Evolutionary conservation across 1,140 invertebrate species (phyloP).

Genomic region (Daktulosphaira vitifoliae): DNA sequence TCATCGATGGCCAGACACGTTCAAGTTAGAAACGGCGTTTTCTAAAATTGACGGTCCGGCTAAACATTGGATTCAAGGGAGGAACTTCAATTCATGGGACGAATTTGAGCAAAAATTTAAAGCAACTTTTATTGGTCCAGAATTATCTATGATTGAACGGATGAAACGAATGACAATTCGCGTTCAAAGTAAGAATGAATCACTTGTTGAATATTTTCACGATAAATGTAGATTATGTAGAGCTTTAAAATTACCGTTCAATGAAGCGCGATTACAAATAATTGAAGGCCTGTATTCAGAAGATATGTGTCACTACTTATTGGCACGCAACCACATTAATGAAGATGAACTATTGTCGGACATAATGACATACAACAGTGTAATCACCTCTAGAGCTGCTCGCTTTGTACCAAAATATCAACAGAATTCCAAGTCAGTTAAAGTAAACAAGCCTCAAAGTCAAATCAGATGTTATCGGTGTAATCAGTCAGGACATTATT

Average conservation of each 20-base stretch:
- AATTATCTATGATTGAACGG: background rate
- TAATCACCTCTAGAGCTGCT: no score
- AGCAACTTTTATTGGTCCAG: background rate
- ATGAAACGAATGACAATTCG: background rate
- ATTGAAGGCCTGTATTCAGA: background rate
- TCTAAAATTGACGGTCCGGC: background rate
- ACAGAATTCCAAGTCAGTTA: no score
- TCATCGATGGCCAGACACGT: background rate
- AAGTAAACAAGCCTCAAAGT: no score
- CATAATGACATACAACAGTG: no score
- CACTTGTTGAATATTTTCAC: no score
- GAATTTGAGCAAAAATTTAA: background rate
- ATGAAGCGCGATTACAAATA: background rate
- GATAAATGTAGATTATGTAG: background rate
- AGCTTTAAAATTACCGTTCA: background rate
- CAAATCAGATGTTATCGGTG: no score
- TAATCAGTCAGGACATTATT: no score
- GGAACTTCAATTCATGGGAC: background rate
- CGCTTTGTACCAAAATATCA: no score
- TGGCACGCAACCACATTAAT: no score
- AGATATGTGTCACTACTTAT: background rate
- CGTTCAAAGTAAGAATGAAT: background rate
- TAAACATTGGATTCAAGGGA: background rate
- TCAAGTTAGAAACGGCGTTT: no score
- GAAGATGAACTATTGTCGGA: no score